These are phyloP conservation scores for Gryllus longicercus DNA, from an alignment of 2,888 invertebrate genomes.

Conservation along the genomic window DNA sequence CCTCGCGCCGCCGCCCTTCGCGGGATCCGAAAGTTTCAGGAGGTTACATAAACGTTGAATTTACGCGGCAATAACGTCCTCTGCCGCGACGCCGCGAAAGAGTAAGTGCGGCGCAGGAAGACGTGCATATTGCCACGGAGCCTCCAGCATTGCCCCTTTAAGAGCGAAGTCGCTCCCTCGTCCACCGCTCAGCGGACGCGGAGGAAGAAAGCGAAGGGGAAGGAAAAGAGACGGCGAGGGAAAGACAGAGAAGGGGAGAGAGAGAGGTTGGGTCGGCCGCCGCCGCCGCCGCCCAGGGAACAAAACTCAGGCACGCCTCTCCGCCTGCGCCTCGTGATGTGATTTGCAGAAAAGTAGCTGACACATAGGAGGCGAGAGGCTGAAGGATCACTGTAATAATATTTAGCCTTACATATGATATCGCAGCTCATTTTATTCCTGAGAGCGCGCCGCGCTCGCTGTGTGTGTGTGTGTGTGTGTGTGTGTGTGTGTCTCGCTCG, in stretches of 20 bases:
- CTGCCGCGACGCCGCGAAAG: not conserved
- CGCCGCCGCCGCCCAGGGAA: not conserved
- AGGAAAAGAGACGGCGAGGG: not conserved
- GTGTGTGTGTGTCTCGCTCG: no score
- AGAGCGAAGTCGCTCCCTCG: not conserved
- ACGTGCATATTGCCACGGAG: not conserved
- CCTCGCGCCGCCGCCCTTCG: not conserved
- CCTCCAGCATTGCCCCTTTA: not conserved
- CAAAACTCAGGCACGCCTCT: not conserved
- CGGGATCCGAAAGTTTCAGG: not conserved
- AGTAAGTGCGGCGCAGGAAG: not conserved
- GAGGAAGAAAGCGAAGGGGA: not conserved
- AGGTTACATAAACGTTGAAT: slow-evolving; percentile 17
- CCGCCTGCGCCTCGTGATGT: not conserved
- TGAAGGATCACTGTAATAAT: slow-evolving; percentile 17
- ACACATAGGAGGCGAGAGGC: slow-evolving; percentile 5
- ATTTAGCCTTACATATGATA: slow-evolving; percentile 17
- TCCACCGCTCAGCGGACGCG: not conserved
- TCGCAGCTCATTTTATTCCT: slow-evolving; percentile 10
- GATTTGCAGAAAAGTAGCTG: slow-evolving; percentile 17
- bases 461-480: no score
- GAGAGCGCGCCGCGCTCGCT: not conserved
- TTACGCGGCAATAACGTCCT: not conserved
- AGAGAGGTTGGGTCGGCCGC: not conserved
- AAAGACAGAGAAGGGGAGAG: not conserved